Evolutionary conservation across 2,797 vertebrate genomes (phyloP).

Genomic region (Graptemys geographica): DNA sequence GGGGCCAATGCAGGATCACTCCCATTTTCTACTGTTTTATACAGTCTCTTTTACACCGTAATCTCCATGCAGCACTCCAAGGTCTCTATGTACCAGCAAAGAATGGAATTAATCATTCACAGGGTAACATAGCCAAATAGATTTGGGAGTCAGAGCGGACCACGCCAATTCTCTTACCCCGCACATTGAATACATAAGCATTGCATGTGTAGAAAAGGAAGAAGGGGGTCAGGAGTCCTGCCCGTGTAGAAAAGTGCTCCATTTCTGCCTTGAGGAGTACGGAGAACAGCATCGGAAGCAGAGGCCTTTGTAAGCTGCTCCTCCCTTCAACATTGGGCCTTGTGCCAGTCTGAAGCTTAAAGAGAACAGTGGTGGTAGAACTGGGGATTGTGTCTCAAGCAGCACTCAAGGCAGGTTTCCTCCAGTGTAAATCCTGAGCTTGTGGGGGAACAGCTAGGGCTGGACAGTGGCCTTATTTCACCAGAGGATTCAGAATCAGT

Average conservation of each 20-base stretch:
- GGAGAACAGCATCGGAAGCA: background rate
- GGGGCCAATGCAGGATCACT: background rate
- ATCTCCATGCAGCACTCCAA: background rate
- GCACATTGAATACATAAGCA: background rate
- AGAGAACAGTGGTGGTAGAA: background rate
- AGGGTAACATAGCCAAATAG: background rate
- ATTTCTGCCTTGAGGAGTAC: background rate
- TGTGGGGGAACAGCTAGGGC: background rate
- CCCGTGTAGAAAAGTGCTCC: background rate
- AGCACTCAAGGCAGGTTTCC: background rate
- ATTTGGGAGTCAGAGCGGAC: background rate
- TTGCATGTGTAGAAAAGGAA: background rate
- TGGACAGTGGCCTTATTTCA: background rate
- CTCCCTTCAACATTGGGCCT: background rate
- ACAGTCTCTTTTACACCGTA: background rate
- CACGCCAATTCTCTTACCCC: background rate
- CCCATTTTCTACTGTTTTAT: background rate
- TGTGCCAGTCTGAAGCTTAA: background rate
- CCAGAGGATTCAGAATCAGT: background rate
- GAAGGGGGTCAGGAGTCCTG: background rate
- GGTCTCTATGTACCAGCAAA: background rate
- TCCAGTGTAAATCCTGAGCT: background rate
- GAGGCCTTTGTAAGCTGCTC: background rate
- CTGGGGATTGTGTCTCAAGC: background rate
- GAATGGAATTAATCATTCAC: constrained; percentile 15